These are phyloP conservation scores for Chelonia mydas DNA, from an alignment of 2,797 vertebrate species.

Conservation along the genomic window DNA sequence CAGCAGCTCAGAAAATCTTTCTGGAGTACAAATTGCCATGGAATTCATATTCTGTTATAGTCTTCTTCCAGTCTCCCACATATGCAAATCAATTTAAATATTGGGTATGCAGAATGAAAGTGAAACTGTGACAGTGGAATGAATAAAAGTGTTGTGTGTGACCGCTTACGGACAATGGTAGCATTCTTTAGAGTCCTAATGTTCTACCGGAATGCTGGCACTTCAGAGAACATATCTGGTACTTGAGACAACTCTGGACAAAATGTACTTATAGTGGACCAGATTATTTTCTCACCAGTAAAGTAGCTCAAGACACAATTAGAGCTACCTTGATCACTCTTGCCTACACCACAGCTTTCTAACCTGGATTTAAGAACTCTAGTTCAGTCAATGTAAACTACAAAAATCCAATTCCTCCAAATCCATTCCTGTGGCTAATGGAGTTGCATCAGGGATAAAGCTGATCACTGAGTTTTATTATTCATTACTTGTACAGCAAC, in stretches of 20 bases:
- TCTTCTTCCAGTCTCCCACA: background rate
- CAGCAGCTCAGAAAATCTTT: background rate
- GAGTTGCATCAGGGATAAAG: background rate
- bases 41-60: background rate
- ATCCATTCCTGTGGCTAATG: fast-evolving
- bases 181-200: background rate
- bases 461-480: background rate
- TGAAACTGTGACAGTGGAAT: background rate
- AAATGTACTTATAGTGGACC: background rate
- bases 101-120: background rate
- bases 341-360: background rate
- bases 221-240: background rate
- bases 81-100: background rate
- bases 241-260: background rate
- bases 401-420: background rate
- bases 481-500: background rate
- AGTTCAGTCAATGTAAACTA: background rate
- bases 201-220: background rate
- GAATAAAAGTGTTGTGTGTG: too few species aligned
- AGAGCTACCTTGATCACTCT: background rate
- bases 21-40: background rate
- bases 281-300: background rate
- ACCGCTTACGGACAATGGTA: background rate
- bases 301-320: background rate
- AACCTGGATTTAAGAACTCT: background rate